Evolutionary conservation across 2,888 invertebrate genomes (phyloP).

Genomic region (Volucella inanis): DNA sequence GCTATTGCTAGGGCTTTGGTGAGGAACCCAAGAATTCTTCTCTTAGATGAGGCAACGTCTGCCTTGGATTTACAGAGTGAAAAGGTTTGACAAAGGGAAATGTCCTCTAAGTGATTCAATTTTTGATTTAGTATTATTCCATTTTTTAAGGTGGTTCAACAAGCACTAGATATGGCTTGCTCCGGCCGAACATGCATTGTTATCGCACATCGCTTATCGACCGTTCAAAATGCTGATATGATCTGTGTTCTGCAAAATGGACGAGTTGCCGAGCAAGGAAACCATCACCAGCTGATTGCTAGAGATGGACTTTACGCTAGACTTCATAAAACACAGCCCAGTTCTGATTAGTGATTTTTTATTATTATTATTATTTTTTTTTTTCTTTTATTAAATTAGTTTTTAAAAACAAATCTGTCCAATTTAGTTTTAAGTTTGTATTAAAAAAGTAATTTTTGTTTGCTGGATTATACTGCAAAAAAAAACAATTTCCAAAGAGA

Average conservation of each 20-base stretch:
- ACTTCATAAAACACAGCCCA: constrained; percentile 86
- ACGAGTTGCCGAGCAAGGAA: constrained; percentile 89
- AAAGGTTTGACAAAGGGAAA: constrained; percentile 84
- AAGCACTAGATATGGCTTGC: constrained; percentile 92
- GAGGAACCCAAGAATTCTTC: constrained; percentile 88
- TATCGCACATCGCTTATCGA: constrained; percentile 93
- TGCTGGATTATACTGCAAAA: too few species aligned
- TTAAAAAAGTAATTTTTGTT: constrained; percentile 5
- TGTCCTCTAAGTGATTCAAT: background rate
- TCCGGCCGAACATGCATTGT: constrained; percentile 92
- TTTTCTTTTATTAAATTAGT: background rate
- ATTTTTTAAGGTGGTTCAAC: constrained; percentile 87
- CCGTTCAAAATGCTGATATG: constrained; percentile 92
- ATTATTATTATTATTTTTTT: too few species aligned
- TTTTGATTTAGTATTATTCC: background rate
- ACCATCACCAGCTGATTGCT: constrained; percentile 89
- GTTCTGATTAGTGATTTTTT: constrained; percentile 40
- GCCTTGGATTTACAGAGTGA: constrained; percentile 91
- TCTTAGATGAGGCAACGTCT: constrained; percentile 91
- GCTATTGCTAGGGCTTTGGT: constrained; percentile 92
- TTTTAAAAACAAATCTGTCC: constrained; percentile 48
- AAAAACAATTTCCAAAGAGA: too few species aligned
- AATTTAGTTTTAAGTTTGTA: constrained; percentile 30
- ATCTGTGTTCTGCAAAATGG: constrained; percentile 93
- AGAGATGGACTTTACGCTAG: constrained; percentile 87